A percentile compares a stretch with the other conserved stretches of the same genome.
phyloP scores from a whole-genome alignment of 2,113 vertebrate genomes.

The Picathartes gymnocephalus region DNA sequence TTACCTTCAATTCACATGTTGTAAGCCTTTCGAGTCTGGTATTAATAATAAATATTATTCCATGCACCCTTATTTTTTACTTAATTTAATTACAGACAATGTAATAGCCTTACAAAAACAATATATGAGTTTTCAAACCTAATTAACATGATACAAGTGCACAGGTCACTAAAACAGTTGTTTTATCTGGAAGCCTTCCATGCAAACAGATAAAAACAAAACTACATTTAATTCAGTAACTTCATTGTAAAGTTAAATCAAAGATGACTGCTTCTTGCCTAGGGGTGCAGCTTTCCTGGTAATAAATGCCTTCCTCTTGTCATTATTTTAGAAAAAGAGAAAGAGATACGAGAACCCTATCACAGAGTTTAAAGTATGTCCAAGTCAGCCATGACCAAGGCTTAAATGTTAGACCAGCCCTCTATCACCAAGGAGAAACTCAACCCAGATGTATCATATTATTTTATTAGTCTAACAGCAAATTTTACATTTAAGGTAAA shows the following conservation, averaged over 20 bases:
- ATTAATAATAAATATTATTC: constrained; percentile 86
- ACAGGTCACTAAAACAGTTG: constrained; percentile 77
- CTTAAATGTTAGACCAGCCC: constrained; percentile 8
- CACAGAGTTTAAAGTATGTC: constrained; percentile 46
- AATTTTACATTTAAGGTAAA: background rate
- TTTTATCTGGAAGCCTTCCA: constrained; percentile 83
- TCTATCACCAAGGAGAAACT: constrained; percentile 29
- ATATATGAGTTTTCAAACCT: constrained; percentile 83
- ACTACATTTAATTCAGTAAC: constrained; percentile 71
- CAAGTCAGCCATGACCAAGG: constrained; percentile 67
- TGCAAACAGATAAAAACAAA: constrained; percentile 80
- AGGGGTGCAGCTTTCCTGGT: constrained; percentile 66
- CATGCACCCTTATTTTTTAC: constrained; percentile 79
- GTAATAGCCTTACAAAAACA: constrained; percentile 87
- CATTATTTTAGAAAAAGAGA: constrained; percentile 65
- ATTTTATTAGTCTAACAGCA: background rate
- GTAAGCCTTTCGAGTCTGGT: constrained; percentile 76
- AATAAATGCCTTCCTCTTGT: constrained; percentile 79
- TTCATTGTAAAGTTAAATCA: constrained; percentile 62
- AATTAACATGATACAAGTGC: constrained; percentile 81
- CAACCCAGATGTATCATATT: constrained; percentile 28
- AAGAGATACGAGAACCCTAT: constrained; percentile 62
- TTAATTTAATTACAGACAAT: constrained; percentile 84
- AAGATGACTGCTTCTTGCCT: constrained; percentile 74
- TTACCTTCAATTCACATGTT: constrained; percentile 65